A percentile compares a stretch with the other conserved stretches of the same genome.
These are phyloP conservation scores for Stenoptilia bipunctidactyla DNA, from an alignment of 2,888 invertebrate genomes.

Conservation along the genomic window DNA sequence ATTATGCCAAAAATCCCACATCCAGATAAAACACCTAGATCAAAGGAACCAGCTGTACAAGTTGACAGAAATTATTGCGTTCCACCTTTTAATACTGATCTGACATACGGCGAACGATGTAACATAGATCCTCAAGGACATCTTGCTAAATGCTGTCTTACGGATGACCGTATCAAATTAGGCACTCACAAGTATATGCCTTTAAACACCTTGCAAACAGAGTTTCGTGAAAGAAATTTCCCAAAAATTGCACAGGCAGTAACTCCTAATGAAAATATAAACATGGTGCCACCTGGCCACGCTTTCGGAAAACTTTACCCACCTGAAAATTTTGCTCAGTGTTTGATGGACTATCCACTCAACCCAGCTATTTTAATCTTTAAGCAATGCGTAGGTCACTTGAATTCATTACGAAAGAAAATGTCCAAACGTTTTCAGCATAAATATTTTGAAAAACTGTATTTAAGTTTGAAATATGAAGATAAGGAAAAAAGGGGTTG, in stretches of 20 bases:
- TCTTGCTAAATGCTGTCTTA: slow-evolving; percentile 33
- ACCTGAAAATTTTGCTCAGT: slow-evolving; percentile 34
- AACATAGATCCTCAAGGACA: slow-evolving; percentile 37
- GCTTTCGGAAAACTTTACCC: slow-evolving; percentile 42
- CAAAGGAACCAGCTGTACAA: slow-evolving; percentile 19
- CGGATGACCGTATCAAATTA: slow-evolving; percentile 20
- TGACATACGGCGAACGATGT: slow-evolving; percentile 31
- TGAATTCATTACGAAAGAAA: slow-evolving; percentile 32
- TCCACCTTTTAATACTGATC: slow-evolving; percentile 34
- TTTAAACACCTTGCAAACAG: slow-evolving; percentile 29
- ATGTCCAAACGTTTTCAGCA: slow-evolving; percentile 21
- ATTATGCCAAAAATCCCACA: slow-evolving; percentile 22
- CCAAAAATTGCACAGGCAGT: slow-evolving; percentile 28
- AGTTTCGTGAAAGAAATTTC: slow-evolving; percentile 23
- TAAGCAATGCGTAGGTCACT: slow-evolving; percentile 34
- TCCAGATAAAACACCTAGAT: slow-evolving; percentile 17
- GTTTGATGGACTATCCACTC: slow-evolving; percentile 23
- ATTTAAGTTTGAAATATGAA: slow-evolving; percentile 24
- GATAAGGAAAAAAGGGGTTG: slow-evolving; percentile 37
- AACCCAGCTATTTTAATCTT: slow-evolving; percentile 33
- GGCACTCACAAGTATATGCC: slow-evolving; percentile 28
- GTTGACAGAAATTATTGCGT: slow-evolving; percentile 23
- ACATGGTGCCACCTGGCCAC: slow-evolving; percentile 37
- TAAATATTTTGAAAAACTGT: slow-evolving; percentile 20
- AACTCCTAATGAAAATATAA: slow-evolving; percentile 46